Conservation (phyloP, 92 coral and sea anemone species). For the Heteractis magnifica region DNA sequence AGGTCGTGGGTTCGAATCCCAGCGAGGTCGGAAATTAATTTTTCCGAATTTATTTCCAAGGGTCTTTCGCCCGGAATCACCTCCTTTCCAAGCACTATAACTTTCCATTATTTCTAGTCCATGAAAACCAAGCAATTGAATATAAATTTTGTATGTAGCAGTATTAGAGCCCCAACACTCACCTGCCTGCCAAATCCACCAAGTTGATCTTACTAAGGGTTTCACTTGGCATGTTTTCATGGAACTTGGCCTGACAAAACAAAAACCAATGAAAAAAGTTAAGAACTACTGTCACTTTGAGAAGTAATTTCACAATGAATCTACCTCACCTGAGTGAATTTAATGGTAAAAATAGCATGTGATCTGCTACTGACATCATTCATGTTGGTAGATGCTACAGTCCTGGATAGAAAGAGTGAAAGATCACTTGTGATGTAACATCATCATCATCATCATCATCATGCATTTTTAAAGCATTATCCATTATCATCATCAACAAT, state of each 20-base stretch:
- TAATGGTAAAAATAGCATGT: slow-evolving; percentile 94
- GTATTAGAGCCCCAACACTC: background rate
- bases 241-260: slow-evolving; percentile 83
- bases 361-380: slow-evolving; percentile 98
- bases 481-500: background rate
- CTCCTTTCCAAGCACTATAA: too few relatives aligned
- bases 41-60: too few relatives aligned
- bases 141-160: background rate
- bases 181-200: slow-evolving; percentile 99
- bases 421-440: background rate
- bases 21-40: too few relatives aligned
- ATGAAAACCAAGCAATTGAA: background rate
- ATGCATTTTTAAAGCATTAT: background rate
- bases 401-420: slow-evolving; percentile 44
- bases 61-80: too few relatives aligned
- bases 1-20: too few relatives aligned
- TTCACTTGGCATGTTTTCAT: slow-evolving; percentile 98
- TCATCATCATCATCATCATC: background rate
- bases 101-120: too few relatives aligned
- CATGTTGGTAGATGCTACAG: slow-evolving; percentile 98
- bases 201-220: slow-evolving; percentile 93
- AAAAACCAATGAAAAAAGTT: background rate
- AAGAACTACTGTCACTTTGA: background rate
- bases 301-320: background rate
- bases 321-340: slow-evolving; percentile 85